phyloP scores from a whole-genome alignment of 2,113 vertebrate species.

The Leptobrachium ailaonicum region DNA sequence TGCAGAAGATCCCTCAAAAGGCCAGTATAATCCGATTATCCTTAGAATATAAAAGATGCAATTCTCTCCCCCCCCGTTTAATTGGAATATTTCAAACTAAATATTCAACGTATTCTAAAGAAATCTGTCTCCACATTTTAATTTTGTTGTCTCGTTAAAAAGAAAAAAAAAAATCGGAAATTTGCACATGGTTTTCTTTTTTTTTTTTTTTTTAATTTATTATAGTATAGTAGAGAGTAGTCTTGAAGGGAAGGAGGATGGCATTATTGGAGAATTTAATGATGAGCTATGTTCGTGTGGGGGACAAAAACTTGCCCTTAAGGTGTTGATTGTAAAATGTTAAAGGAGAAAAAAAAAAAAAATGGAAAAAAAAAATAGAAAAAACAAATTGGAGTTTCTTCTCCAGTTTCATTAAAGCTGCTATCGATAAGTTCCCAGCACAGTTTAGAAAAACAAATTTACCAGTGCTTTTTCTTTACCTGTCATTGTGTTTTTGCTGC shows the following conservation, averaged over 20 bases:
- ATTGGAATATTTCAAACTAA: conserved; percentile 66
- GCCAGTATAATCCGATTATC: conserved; percentile 79
- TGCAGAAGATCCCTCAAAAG: conserved; percentile 73
- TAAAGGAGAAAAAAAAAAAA: conserved; percentile 45
- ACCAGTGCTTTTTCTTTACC: conserved; percentile 82
- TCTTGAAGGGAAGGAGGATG: conserved; percentile 65
- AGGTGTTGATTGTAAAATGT: conserved; percentile 79
- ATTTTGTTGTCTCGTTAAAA: conserved; percentile 25
- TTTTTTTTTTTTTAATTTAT: conserved; percentile 55
- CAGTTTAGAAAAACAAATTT: conserved; percentile 66
- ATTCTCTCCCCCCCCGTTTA: conserved; percentile 60
- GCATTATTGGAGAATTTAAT: conserved; percentile 67
- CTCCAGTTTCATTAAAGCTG: conserved; percentile 86
- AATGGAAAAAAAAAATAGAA: conserved; percentile 26
- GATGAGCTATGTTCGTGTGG: conserved; percentile 65
- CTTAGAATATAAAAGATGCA: conserved; percentile 56
- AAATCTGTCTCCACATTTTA: conserved; percentile 47
- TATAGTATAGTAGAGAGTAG: conserved; percentile 65
- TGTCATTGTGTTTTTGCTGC: conserved; percentile 90
- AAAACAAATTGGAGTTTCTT: conserved; percentile 65
- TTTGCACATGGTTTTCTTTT: conserved; percentile 74
- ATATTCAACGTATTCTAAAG: conserved; percentile 39
- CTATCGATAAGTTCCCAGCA: conserved; percentile 88
- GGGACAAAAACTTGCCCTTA: conserved; percentile 69
- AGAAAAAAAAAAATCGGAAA: conserved; percentile 59